Conservation (phyloP, 2,888 invertebrate species). For the Limnephilus lunatus region DNA sequence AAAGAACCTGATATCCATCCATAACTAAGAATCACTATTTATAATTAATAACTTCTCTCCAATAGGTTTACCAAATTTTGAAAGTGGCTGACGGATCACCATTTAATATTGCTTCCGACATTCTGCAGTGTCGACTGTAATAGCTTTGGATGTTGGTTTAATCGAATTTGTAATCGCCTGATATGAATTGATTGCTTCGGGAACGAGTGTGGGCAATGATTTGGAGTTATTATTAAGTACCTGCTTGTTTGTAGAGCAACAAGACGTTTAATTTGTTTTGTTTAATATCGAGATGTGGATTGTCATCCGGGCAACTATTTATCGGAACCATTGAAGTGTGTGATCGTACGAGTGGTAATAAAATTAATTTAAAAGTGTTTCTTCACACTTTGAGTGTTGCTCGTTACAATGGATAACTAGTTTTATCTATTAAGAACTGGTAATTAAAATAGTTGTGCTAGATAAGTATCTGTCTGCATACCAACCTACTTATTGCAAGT, state of each 20-base stretch:
- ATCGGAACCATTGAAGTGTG: neutral
- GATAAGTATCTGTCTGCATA: neutral
- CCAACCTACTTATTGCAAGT: slow-evolving; percentile 1
- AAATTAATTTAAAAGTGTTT: slow-evolving; percentile 23
- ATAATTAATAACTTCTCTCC: neutral
- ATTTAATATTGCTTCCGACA: neutral
- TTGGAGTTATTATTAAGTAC: slow-evolving; percentile 30
- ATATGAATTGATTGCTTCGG: slow-evolving; percentile 44
- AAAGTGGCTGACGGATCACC: slow-evolving; percentile 17
- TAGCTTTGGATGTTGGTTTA: slow-evolving; percentile 46
- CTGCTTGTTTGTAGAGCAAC: slow-evolving; percentile 31
- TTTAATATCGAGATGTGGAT: slow-evolving; percentile 3
- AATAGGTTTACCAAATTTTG: neutral
- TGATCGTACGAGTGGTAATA: slow-evolving; percentile 13
- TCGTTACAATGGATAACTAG: neutral
- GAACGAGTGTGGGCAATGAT: slow-evolving; percentile 43
- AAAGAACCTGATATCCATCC: too few species aligned
- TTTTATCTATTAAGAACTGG: neutral
- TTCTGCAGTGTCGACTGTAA: slow-evolving; percentile 33
- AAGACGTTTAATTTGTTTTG: slow-evolving; percentile 28
- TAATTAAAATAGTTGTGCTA: neutral
- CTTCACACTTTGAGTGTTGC: neutral
- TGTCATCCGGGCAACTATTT: slow-evolving; percentile 22
- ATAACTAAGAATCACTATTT: too few species aligned
- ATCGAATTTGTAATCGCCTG: slow-evolving; percentile 47